These are phyloP conservation scores for Brachionus paranguensis DNA, from an alignment of 1,140 invertebrate genomes.

Conservation along the genomic window DNA sequence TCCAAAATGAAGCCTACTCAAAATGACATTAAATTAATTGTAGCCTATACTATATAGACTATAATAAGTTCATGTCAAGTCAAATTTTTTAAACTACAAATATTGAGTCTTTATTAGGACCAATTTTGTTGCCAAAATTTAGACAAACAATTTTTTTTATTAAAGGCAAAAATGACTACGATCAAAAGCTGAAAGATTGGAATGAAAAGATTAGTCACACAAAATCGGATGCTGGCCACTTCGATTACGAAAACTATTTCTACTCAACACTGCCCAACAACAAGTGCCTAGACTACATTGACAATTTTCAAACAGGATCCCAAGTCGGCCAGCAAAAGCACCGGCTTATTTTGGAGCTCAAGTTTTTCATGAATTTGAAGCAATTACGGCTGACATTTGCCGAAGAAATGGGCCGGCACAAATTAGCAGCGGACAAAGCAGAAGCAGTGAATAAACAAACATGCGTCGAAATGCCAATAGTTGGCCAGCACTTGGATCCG, in stretches of 20 bases:
- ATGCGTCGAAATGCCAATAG: not conserved
- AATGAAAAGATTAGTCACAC: not conserved
- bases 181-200: not conserved
- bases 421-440: not conserved
- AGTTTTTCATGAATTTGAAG: slow-evolving; percentile 29
- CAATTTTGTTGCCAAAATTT: not conserved
- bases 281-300: not conserved
- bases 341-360: not conserved
- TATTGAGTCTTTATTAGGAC: not conserved
- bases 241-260: not conserved
- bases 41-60: not conserved
- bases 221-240: not conserved
- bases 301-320: not conserved
- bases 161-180: not conserved
- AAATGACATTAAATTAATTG: not conserved
- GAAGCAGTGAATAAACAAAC: not conserved
- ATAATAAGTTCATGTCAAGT: not conserved
- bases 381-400: not conserved
- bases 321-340: not conserved
- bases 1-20: not conserved
- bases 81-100: not conserved
- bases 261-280: not conserved
- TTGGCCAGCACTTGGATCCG: not conserved
- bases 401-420: not conserved
- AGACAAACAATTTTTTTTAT: not conserved